Evolutionary conservation across 1,140 invertebrate genomes (phyloP).

Genomic region (Drosophila novamexicana): DNA sequence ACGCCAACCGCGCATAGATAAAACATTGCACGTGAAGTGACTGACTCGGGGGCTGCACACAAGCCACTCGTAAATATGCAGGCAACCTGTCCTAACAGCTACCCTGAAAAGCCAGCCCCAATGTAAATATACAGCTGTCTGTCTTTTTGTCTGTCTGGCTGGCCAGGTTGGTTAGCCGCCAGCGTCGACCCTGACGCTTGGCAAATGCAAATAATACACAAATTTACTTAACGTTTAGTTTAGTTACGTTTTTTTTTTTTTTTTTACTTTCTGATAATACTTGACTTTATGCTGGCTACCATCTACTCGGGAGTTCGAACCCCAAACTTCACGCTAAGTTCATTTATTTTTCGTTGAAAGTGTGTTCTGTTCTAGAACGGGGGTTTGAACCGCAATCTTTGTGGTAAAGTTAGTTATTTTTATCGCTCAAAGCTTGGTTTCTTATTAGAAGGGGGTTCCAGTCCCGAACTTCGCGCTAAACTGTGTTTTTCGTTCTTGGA

Average conservation of each 20-base stretch:
- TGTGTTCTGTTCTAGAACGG: not conserved
- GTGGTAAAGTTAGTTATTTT: too few species aligned
- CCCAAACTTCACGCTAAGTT: too few species aligned
- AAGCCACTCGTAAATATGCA: constrained; percentile 20
- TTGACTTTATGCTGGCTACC: too few species aligned
- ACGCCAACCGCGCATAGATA: constrained; percentile 59
- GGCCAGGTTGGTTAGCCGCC: constrained; percentile 16
- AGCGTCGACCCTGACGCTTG: constrained; percentile 49
- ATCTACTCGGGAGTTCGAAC: too few species aligned
- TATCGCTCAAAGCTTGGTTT: too few species aligned
- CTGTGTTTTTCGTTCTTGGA: not conserved
- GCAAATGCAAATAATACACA: constrained; percentile 74
- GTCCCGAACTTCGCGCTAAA: too few species aligned
- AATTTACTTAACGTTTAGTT: constrained; percentile 14
- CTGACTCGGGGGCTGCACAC: constrained; percentile 25
- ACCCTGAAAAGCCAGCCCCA: not conserved
- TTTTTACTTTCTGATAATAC: not conserved
- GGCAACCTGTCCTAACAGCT: not conserved
- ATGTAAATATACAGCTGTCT: constrained; percentile 3
- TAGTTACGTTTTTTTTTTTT: not conserved
- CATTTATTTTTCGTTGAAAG: not conserved
- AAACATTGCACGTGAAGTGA: constrained; percentile 53
- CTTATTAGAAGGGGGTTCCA: too few species aligned
- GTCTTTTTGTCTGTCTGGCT: not conserved
- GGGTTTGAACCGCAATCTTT: too few species aligned